These are phyloP conservation scores for Pachydiplax longipennis DNA, from an alignment of 2,888 invertebrate species.

Conservation along the genomic window DNA sequence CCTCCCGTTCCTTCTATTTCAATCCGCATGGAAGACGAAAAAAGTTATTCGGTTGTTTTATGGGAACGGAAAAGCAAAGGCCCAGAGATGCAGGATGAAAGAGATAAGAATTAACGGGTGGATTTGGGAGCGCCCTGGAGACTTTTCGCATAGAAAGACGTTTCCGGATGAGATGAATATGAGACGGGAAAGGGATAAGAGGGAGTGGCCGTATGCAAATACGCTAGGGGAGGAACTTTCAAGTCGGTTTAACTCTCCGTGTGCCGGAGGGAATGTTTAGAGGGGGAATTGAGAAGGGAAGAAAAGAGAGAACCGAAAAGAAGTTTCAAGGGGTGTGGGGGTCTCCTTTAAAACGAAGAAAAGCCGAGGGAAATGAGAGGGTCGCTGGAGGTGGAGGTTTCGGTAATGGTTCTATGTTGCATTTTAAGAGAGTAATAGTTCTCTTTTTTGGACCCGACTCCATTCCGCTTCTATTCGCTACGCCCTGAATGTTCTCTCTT, in stretches of 20 bases:
- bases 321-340: background rate
- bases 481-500: background rate
- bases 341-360: background rate
- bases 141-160: background rate
- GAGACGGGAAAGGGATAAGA: background rate
- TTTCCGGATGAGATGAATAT: background rate
- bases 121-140: background rate
- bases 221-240: constrained; percentile 55
- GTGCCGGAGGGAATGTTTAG: constrained; percentile 25
- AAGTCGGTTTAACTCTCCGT: constrained; percentile 46
- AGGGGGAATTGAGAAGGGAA: background rate
- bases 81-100: background rate
- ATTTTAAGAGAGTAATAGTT: constrained; percentile 27
- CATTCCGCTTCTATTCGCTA: background rate
- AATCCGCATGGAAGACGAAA: background rate
- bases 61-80: background rate
- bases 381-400: constrained; percentile 4
- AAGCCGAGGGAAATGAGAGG: background rate
- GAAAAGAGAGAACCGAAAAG: background rate
- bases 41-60: background rate
- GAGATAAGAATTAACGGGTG: background rate
- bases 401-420: constrained; percentile 16
- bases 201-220: constrained; percentile 58
- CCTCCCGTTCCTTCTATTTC: background rate
- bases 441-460: background rate